Conservation (phyloP, 2,888 invertebrate genomes). For the Mystacides longicornis region DNA sequence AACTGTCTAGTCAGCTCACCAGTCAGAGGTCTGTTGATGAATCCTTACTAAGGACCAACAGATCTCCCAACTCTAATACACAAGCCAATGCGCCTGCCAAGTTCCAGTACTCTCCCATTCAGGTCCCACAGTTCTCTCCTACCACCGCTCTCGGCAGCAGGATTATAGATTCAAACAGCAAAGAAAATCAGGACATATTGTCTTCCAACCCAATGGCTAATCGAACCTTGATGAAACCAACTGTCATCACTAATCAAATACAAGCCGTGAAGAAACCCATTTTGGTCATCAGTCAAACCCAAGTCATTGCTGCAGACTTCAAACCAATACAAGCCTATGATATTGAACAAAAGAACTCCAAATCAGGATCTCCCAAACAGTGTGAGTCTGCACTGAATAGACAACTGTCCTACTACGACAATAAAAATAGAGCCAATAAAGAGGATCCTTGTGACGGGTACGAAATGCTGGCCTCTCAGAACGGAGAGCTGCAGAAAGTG, state of each 20-base stretch:
- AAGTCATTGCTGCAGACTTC: constrained; percentile 30
- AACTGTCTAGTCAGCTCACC: constrained; percentile 1
- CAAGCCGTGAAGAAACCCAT: constrained; percentile 26
- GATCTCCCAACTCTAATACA: constrained; percentile 19
- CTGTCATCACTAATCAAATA: constrained; percentile 17
- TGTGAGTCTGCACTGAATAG: constrained; percentile 26
- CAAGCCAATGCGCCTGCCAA: constrained; percentile 13
- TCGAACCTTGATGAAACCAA: constrained; percentile 34
- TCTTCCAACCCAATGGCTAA: constrained; percentile 43
- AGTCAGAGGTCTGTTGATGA: constrained; percentile 17
- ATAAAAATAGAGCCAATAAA: constrained; percentile 20
- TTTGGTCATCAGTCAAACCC: constrained; percentile 21
- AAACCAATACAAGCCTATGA: constrained; percentile 28
- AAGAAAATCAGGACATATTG: constrained; percentile 29
- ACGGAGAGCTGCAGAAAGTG: constrained; percentile 24
- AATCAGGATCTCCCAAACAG: constrained; percentile 28
- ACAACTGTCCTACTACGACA: constrained; percentile 30
- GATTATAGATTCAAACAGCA: constrained; percentile 22
- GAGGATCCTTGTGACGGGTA: constrained; percentile 16
- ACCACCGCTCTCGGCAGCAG: constrained; percentile 4
- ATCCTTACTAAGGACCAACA: constrained; percentile 3
- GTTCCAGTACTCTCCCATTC: constrained; percentile 20
- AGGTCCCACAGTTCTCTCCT: constrained; percentile 17
- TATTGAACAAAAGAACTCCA: constrained; percentile 20
- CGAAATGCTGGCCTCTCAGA: constrained; percentile 14